Base-by-base conservation (phyloP, 1,140 invertebrate genomes). In the Bacillus rossius region DNA sequence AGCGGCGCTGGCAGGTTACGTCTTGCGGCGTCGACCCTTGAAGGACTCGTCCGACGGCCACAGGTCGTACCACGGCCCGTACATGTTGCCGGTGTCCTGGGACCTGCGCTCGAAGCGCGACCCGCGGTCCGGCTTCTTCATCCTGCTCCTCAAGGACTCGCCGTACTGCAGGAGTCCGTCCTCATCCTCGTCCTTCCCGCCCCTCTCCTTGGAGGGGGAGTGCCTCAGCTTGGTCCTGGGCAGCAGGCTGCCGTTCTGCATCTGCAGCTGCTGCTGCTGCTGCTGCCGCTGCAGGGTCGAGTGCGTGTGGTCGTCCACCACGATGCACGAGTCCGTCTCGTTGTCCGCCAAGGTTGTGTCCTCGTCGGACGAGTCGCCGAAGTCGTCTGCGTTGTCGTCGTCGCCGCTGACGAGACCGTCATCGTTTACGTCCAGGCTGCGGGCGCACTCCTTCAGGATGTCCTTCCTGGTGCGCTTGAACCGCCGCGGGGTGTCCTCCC, bases 1-100 rank as follows among this genome's bases (percentile, higher is more conserved):
- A 45, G 7, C 3, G 8, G 16, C 16, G 23, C 4, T 25, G 16
- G 13, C 16, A 5, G 20, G 23, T n/a, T 17, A 17, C 16, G 20
- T 50, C 23, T 50, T 23, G 48, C 17, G 16, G 8, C 16, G 20
- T 10, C 22, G 43, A 17, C 40, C 40, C 10, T 76, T 73, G 41
- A 77, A 76, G 4, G 79, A 81, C 16, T 74, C 69, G 63, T 82
- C 80, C n/a, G 78, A 70, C 1, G 85, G 88, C 89, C 89, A 92
- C 38, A 91, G 80, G 72, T 91, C 88, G 66, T 91, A 92, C 91
- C 91, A 94, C 0, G 89, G 89, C 1, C 89, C 89, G 69, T 89
- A 92, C 58, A 87, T 87, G 63, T 87, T 86, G 29, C 77, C 75
- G 64, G 67, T 71, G 65, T 67, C 80, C 25, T 79, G 77, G 34